Evolutionary conservation across 2,113 vertebrate species (phyloP), one percentile per base, ranked within the genome.

Genomic region (Lamprotornis superbus): DNA sequence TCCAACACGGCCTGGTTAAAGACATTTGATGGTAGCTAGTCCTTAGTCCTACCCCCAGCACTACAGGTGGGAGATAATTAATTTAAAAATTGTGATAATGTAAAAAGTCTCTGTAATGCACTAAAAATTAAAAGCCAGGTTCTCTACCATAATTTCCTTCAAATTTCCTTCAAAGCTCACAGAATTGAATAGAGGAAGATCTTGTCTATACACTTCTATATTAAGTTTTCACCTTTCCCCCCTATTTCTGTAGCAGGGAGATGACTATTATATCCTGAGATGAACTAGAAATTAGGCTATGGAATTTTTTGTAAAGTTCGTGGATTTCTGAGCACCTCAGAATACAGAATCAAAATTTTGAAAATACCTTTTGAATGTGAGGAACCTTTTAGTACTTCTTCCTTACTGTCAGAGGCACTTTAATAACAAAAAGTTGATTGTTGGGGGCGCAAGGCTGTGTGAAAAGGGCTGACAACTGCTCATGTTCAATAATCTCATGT

Each of bases 401-500:
- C 67, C 49, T 76, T 87, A 76, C 59, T 82, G 39, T 76, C 47
- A 46, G 47, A 74, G 57, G 31, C 40, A 55, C 18, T n/a, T 85
- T 46, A 67, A 52, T 69, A 90, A 92, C 78, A 83, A 78, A 94
- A 93, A 55, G 30, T 71, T 71, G 59, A 90, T 92, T 85, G 56
- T 67, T 90, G 70, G 67, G 82, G 83, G 49, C 1, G 7, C 67
- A 59, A 71, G 63, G 77, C 81, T 91, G 40, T 46, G n/a, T 86
- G 88, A 91, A 89, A 96, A 94, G n/a, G 77, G 81, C 93, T 96
- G 94, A 94, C 88, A 96, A 55, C 79, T 76, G 55, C 78, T 89
- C 24, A 11, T 37, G 65, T 80, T 89, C 92, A 83, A 10, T 56
- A 84, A 91, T 75, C 37, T 92, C 42, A 83, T 83, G 60, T 74